Base-by-base conservation (phyloP, 2,888 invertebrate species). In the Apocheima hispidaria region DNA sequence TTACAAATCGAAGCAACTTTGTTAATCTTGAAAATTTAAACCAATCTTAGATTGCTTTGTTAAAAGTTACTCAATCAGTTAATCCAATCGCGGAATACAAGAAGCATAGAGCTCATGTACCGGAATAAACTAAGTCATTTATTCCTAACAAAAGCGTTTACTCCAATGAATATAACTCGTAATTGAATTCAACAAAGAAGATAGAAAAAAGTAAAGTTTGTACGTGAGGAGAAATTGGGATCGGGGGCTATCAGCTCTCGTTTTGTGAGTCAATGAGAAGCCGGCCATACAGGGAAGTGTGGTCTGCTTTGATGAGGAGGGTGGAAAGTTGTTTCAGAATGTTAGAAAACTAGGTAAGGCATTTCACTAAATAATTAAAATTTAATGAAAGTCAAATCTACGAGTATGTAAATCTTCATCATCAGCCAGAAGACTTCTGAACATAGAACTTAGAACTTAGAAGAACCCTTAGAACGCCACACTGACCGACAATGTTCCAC, bases 101-200 rank as follows among this genome's bases (percentile, higher is more conserved):
- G 48, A 57, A 68, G 46, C 50, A 65, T 60, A 63, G 44, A 68
- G 54, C 46, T 75, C 72, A 75, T 73, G 66, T 69, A 75, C 65
- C 69, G 56, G 60, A 71, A 73, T 65, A 65, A 74, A 77, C 70
- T 72, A 72, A 78, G 74, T 74, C 75, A 75, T 81, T 70, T 66
- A 74, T 73, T 75, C 51, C 72, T 65, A 52, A 72, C 65, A 71
- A 76, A 80, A 80, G 70, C 79, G 75, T 82, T 83, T 82, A 76
- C 78, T 70, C 77, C 78, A 80, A 83, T 77, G 79, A 70, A 78
- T 80, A 79, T 82, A 80, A 77, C 80, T 78, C 80, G 85, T 86
- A 88, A 88, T 88, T 86, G 87, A 89, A 89, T 87, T 84, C 84
- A 76, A 84, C 83, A 81, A 85, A 82, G 86, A 85, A 87, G 86